phyloP scores from a whole-genome alignment of 2,797 vertebrate species.

The Tarsius wallacei region DNA sequence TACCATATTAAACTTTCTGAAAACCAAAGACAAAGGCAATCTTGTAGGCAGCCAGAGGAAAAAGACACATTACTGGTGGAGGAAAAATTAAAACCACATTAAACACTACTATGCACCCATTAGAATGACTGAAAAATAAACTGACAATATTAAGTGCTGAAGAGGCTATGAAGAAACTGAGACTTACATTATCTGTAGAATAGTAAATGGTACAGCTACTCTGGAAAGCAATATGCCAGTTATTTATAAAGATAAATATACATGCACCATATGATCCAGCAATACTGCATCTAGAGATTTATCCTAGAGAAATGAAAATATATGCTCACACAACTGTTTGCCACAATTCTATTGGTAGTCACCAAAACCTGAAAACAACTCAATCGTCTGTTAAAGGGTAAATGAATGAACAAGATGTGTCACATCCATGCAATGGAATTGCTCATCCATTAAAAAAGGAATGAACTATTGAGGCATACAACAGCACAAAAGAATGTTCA shows the following conservation, averaged over 20 bases:
- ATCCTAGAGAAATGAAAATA: constrained; percentile 2
- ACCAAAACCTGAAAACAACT: not conserved
- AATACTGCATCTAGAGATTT: not conserved
- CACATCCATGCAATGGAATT: not conserved
- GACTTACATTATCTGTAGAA: not conserved
- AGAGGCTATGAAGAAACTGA: not conserved
- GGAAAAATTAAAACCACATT: not conserved
- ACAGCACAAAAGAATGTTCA: not conserved
- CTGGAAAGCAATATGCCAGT: not conserved
- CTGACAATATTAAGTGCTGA: not conserved
- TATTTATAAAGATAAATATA: constrained; percentile 21
- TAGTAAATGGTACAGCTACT: not conserved
- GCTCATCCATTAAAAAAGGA: not conserved
- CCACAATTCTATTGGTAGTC: not conserved
- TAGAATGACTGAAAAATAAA: not conserved
- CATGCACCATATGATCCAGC: not conserved
- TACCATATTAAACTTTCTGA: constrained; percentile 38
- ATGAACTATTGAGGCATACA: not conserved
- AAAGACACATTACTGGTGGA: not conserved
- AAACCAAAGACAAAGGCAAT: constrained; percentile 46
- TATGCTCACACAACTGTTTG: constrained; percentile 5
- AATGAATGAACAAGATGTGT: not conserved
- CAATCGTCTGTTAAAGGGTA: not conserved
- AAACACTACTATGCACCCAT: not conserved
- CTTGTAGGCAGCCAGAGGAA: not conserved